Evolutionary conservation across 2,113 vertebrate genomes (phyloP).

Genomic region (Lampris incognitus): DNA sequence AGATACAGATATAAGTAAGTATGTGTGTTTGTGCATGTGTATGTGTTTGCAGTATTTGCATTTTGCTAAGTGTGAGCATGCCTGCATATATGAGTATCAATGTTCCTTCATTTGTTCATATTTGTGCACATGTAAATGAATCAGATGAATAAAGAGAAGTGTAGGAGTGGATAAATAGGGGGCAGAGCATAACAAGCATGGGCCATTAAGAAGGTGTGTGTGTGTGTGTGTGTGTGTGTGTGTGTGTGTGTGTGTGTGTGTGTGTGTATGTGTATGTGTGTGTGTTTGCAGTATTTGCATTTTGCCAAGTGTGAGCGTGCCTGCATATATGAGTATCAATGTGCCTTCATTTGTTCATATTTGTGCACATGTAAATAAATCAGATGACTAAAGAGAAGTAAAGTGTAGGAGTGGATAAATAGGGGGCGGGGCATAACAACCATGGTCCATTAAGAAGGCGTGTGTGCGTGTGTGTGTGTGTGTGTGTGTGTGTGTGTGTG

Average conservation of each 20-base stretch:
- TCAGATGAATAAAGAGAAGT: neutral
- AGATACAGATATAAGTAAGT: neutral
- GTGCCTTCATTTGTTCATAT: neutral
- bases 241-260: slow-evolving; percentile 21
- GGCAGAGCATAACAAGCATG: too few species aligned
- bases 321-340: neutral
- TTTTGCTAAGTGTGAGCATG: neutral
- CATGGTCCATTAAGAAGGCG: neutral
- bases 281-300: neutral
- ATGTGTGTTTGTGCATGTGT: slow-evolving; percentile 19
- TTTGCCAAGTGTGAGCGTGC: neutral
- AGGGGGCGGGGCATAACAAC: too few species aligned
- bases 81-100: neutral
- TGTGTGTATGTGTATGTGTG: slow-evolving; percentile 33
- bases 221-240: neutral
- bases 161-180: too few species aligned
- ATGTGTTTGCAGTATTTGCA: neutral
- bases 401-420: too few species aligned
- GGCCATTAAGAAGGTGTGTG: neutral
- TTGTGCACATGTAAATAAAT: neutral
- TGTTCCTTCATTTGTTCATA: neutral
- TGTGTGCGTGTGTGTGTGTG: neutral
- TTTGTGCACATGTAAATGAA: neutral
- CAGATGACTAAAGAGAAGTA: neutral
- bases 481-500: slow-evolving; percentile 15